phyloP scores from a whole-genome alignment of 2,113 vertebrate genomes.

The Herpailurus yagouaroundi region DNA sequence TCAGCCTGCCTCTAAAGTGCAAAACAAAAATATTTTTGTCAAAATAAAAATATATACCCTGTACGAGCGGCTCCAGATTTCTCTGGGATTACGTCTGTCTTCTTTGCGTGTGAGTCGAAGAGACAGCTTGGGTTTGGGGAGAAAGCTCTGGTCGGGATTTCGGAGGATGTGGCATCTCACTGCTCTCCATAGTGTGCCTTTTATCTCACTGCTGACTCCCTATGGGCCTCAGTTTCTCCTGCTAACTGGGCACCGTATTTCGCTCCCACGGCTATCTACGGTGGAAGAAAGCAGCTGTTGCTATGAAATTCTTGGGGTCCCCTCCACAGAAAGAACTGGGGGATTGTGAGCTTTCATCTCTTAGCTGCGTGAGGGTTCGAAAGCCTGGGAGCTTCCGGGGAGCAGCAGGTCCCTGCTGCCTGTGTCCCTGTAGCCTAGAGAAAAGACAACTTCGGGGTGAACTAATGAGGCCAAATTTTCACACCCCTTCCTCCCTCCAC shows the following conservation, averaged over 20 bases:
- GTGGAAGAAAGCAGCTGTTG: not conserved
- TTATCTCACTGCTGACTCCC: not conserved
- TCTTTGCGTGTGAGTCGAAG: not conserved
- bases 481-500: too few species aligned
- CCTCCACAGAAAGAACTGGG: not conserved
- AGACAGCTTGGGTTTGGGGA: not conserved
- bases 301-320: not conserved
- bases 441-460: not conserved
- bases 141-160: not conserved
- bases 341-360: not conserved
- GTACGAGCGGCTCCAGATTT: not conserved
- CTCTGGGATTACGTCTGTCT: not conserved
- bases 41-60: not conserved
- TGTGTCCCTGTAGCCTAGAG: not conserved
- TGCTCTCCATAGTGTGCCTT: not conserved
- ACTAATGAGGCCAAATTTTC: not conserved
- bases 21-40: not conserved
- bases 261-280: too few species aligned
- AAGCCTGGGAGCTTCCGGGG: rapidly evolving
- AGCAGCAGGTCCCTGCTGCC: not conserved
- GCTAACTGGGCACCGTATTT: not conserved
- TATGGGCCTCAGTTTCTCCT: not conserved
- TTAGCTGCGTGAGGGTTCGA: not conserved
- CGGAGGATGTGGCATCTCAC: not conserved
- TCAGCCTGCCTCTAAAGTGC: not conserved